These are phyloP conservation scores for Sebastes miniatus DNA, from an alignment of 2,797 vertebrate genomes.

Conservation along the genomic window DNA sequence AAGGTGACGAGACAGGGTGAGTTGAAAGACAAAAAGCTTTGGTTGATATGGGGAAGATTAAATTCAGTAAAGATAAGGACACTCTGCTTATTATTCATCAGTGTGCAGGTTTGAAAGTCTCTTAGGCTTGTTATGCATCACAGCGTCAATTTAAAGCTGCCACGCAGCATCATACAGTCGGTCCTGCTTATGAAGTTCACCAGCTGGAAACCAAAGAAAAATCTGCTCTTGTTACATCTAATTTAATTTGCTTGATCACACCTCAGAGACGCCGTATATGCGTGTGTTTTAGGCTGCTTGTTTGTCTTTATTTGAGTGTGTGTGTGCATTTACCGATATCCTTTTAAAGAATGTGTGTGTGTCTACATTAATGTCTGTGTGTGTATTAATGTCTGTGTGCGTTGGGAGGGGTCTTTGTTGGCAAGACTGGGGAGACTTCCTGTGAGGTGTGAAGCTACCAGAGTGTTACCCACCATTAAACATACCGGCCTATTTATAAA, in stretches of 20 bases:
- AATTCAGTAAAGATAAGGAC: not conserved
- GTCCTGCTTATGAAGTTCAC: not conserved
- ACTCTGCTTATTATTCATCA: not conserved
- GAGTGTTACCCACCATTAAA: constrained; percentile 28
- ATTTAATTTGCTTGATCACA: not conserved
- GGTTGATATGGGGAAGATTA: not conserved
- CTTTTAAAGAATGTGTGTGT: not conserved
- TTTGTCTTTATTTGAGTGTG: not conserved
- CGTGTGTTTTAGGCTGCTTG: not conserved
- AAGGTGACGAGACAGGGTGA: not conserved
- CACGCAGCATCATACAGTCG: not conserved
- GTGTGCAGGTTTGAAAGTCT: not conserved
- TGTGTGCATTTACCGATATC: not conserved
- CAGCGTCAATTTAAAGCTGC: constrained; percentile 2
- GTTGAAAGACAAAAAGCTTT: not conserved
- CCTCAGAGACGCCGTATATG: not conserved
- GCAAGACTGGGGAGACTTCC: constrained; percentile 15
- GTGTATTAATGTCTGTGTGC: not conserved
- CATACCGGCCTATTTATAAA: constrained; percentile 43
- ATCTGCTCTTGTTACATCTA: constrained; percentile 1
- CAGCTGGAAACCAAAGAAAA: constrained; percentile 14
- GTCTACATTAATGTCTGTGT: not conserved
- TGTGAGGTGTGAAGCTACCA: constrained; percentile 45
- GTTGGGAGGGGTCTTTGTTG: not conserved
- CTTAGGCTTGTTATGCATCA: not conserved